These are phyloP conservation scores for Physella acuta DNA, from an alignment of 1,140 invertebrate genomes.

Conservation along the genomic window DNA sequence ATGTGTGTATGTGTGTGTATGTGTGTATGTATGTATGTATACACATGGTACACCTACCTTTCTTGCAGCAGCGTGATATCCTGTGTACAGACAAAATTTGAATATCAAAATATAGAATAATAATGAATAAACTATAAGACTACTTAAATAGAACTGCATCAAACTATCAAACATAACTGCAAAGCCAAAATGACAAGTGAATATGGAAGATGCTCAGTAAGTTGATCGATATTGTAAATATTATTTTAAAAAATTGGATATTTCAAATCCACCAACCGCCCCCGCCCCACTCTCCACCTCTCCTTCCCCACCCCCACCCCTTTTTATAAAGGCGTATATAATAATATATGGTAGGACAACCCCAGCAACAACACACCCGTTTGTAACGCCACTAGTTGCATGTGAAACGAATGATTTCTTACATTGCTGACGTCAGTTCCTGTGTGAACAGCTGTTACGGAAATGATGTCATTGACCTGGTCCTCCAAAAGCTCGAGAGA, in stretches of 20 bases:
- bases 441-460: constrained; percentile 8
- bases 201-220: no score
- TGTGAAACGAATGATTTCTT: constrained; percentile 3
- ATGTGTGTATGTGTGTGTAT: no score
- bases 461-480: constrained; percentile 21
- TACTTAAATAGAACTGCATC: neutral
- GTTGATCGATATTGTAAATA: no score
- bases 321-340: constrained; percentile 8
- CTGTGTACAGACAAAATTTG: neutral
- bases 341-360: constrained; percentile 11
- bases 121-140: neutral
- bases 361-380: constrained; percentile 22
- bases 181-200: no score
- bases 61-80: constrained; percentile 3
- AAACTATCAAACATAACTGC: no score
- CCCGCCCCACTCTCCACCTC: no score
- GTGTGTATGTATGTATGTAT: no score
- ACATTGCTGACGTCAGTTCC: constrained; percentile 21
- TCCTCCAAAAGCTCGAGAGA: constrained; percentile 28
- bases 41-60: neutral
- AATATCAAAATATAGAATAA: neutral
- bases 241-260: no score
- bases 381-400: no score
- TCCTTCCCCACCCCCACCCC: neutral
- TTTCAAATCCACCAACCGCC: no score